These are phyloP conservation scores for Lathronympha strigana DNA, from an alignment of 2,888 invertebrate species.

Conservation along the genomic window DNA sequence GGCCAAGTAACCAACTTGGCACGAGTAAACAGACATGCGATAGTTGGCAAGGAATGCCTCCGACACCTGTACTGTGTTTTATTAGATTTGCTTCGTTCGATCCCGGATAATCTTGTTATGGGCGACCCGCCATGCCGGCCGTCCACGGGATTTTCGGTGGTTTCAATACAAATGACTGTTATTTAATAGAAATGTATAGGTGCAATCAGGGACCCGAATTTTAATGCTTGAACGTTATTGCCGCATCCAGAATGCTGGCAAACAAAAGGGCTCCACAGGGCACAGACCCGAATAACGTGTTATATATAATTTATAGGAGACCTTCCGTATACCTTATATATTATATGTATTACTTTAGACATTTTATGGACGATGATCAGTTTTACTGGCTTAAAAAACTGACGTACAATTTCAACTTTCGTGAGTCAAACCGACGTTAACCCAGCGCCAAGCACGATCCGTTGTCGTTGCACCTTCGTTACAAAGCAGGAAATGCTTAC, in stretches of 20 bases:
- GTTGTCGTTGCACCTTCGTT: too few relatives aligned
- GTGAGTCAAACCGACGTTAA: too few relatives aligned
- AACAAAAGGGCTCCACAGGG: conserved; percentile 75
- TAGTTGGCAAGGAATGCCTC: conserved; percentile 53
- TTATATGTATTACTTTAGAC: conserved; percentile 15
- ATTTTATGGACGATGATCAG: background rate
- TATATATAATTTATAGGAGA: conserved; percentile 40
- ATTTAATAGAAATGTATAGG: conserved; percentile 2
- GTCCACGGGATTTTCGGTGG: conserved; percentile 32
- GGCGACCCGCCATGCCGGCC: conserved; percentile 38
- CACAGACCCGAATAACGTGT: conserved; percentile 53
- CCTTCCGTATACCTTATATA: conserved; percentile 42
- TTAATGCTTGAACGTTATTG: conserved; percentile 75
- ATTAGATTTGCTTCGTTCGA: conserved; percentile 79
- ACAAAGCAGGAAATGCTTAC: too few relatives aligned
- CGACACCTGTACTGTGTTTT: conserved; percentile 69
- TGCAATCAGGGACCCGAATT: conserved; percentile 80
- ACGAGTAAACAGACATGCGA: conserved; percentile 43
- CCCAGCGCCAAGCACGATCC: too few relatives aligned
- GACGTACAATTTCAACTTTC: too few relatives aligned
- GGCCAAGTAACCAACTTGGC: background rate
- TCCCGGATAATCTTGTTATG: conserved; percentile 73
- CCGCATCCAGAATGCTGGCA: conserved; percentile 67
- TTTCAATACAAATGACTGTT: conserved; percentile 18
- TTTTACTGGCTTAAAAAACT: too few relatives aligned